Evolutionary conservation across 1,140 invertebrate genomes (phyloP), one percentile per base, ranked within the genome.

Genomic region (Drosophila eugracilis): DNA sequence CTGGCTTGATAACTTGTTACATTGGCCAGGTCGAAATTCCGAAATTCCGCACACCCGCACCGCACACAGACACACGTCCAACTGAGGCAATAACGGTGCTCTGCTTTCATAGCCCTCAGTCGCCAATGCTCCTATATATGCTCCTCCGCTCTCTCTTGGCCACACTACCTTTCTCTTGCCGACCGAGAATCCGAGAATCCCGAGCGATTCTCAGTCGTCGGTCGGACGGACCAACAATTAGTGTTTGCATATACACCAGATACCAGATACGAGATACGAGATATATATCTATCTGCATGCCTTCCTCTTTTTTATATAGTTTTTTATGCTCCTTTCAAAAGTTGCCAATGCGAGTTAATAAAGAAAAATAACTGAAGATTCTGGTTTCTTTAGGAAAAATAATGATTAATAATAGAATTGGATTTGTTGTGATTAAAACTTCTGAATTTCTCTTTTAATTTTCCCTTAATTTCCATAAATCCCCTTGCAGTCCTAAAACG

Each of bases 51-150:
- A 59, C 60, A 62, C 60, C 60, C 60, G 60, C 57, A 65, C 60
- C 60, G 60, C 60, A 65, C 60, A 65, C 60, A 62, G 60, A 65
- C 60, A 65, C 57, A 65, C 60, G 57, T 65, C 57, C 60, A 65
- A 65, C 60, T 65, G 60, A 65, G 60, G 55, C 60, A 62, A 45
- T 65, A 65, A 45, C 60, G 57, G 12, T 62, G 57, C 60, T 60
- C 28, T 63, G 60, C 59, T 42, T 59, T 59, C n/a, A n/a, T 44
- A 55, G 60, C 60, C 60, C 60, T 36, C 60, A 9, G 30, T 17
- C 28, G 41, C 21, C 14, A 7, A 24, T 39, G 9, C n/a, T 14
- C 2, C 15, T 17, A 3, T 2, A 6, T 32, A 24, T 19, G 44
- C 21, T 9, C 24, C 26, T 17, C 10, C 52, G 14, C 4, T 19